Evolutionary conservation across 2,888 invertebrate genomes (phyloP), one percentile per base, ranked within the genome.

Genomic region (Pristionchus japonicus): DNA sequence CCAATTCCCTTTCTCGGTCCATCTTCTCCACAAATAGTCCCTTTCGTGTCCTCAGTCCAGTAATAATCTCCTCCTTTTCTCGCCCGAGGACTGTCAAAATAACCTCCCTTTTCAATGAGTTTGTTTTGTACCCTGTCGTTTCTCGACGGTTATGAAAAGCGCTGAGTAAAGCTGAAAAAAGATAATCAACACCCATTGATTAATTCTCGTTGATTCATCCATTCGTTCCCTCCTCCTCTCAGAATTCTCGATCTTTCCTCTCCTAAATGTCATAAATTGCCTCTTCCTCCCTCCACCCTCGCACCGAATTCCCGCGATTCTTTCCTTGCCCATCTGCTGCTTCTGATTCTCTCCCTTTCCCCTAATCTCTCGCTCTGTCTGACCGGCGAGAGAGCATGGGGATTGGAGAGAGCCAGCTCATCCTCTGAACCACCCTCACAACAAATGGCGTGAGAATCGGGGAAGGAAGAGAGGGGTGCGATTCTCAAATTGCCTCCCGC

Each of bases 241-340:
- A 70, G 20, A 9, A 37, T 34, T 15, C 34, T 31, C 31, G 15
- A n/a, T 37, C 70, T 37, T 37, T 70, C 70, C 37, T 70, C 20
- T 27, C n/a, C 40, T 11, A 37, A 37, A 70, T 70, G n/a, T 64
- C 70, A 52, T 52, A 49, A 6, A 23, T 52, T 6, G 57, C 1
- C 6, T 6, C 17, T 20, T 57, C 57, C 20, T 57, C 52, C 57
- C 43, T n/a, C 70, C 43, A 43, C 77, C 43, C 77, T 77, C 43
- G n/a, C 77, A n/a, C n/a, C 15, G 3, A 37, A 43, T 77, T 77
- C 43, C 77, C 77, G 43, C 77, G 77, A n/a, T 77, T n/a, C 77
- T 40, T 64, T 37, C 13, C 70, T 37, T 23, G n/a, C n/a, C 40
- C 70, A 23, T 23, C 70, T 70, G 20, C 70, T 34, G n/a, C 64